Evolutionary conservation across 2,113 vertebrate genomes (phyloP).

Genomic region (Peromyscus californicus): DNA sequence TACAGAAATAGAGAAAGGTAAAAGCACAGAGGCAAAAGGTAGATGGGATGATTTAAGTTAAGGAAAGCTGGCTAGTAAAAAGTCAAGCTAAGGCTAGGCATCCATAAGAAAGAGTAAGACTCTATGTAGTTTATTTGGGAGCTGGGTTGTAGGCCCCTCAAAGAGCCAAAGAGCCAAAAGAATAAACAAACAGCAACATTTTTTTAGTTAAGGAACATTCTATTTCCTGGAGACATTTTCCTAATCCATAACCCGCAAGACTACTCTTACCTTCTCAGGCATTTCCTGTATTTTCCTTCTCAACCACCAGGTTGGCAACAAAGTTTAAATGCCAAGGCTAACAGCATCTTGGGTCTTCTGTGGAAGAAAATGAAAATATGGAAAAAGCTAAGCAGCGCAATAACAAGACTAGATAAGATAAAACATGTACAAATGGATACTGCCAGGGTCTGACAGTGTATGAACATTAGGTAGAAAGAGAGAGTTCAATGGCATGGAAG

Average conservation of each 20-base stretch:
- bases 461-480: not conserved
- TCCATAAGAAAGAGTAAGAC: too few relatives aligned
- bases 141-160: too few relatives aligned
- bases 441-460: not conserved
- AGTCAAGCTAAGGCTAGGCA: too few relatives aligned
- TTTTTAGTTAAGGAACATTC: not conserved
- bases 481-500: not conserved
- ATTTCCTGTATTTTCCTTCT: not conserved
- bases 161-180: too few relatives aligned
- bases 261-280: not conserved
- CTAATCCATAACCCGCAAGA: not conserved
- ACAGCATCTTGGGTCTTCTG: not conserved
- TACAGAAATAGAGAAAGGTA: too few relatives aligned
- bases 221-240: not conserved
- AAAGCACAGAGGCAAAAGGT: too few relatives aligned
- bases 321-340: not conserved
- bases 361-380: not conserved
- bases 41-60: too few relatives aligned
- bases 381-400: not conserved
- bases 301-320: not conserved
- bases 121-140: too few relatives aligned
- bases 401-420: not conserved
- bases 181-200: too few relatives aligned
- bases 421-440: not conserved
- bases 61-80: too few relatives aligned